These are phyloP conservation scores for Scolopax rusticola DNA, from an alignment of 2,797 vertebrate genomes.

Conservation along the genomic window DNA sequence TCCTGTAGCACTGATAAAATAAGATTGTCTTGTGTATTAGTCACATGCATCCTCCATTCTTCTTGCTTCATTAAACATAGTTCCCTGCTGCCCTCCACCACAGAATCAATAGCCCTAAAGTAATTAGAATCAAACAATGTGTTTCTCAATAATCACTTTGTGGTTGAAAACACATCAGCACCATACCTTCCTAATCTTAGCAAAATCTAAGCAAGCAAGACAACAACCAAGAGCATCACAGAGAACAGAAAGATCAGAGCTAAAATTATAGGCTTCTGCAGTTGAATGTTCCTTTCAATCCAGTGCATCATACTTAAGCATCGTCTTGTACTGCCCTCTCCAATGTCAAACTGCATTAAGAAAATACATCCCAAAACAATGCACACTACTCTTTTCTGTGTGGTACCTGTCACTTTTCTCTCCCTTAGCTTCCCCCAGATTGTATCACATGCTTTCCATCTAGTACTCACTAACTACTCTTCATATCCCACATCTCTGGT, in stretches of 20 bases:
- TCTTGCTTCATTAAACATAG: not conserved
- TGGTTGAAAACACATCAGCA: not conserved
- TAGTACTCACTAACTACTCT: not conserved
- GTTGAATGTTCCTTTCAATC: not conserved
- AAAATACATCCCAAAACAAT: not conserved
- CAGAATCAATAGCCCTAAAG: not conserved
- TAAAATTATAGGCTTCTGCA: not conserved
- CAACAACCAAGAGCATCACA: not conserved
- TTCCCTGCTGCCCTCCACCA: not conserved
- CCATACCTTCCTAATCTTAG: not conserved
- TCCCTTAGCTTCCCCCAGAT: not conserved
- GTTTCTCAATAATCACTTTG: not conserved
- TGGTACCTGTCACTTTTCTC: not conserved
- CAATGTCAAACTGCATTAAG: not conserved
- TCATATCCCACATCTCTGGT: not conserved
- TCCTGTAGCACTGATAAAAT: not conserved
- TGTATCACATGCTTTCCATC: not conserved
- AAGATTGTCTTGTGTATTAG: not conserved
- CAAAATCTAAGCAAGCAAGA: not conserved
- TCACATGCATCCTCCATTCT: not conserved
- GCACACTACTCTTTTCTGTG: accelerated
- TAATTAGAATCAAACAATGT: not conserved
- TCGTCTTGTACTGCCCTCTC: not conserved
- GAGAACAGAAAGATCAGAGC: not conserved
- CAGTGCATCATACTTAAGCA: not conserved